A percentile compares a stretch with the other conserved stretches of the same genome.
Conservation (phyloP, 2,113 vertebrate species). For the Corythornis cristatus region DNA sequence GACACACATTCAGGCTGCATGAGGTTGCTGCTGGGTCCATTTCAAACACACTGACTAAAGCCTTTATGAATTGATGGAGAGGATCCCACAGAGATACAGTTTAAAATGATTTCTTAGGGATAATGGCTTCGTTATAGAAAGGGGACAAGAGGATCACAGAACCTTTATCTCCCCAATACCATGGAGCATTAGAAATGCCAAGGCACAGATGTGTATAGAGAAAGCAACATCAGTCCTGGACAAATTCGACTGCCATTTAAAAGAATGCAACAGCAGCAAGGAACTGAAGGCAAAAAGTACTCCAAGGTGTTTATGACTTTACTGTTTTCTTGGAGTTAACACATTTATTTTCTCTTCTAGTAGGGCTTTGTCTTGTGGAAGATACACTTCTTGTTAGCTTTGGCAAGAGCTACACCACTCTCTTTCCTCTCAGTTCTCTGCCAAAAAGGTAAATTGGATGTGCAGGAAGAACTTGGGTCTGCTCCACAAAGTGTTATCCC, state of each 20-base stretch:
- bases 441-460: conserved; percentile 40
- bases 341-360: background rate
- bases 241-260: background rate
- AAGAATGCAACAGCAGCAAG: background rate
- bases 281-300: background rate
- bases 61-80: background rate
- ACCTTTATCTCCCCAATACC: background rate
- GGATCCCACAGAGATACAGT: background rate
- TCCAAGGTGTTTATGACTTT: background rate
- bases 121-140: background rate
- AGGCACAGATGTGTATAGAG: background rate
- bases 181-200: background rate
- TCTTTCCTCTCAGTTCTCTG: background rate
- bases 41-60: background rate
- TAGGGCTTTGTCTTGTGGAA: background rate
- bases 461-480: background rate
- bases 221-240: background rate
- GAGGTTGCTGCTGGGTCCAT: background rate
- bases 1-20: background rate
- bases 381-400: background rate
- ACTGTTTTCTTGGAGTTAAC: background rate
- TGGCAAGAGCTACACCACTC: conserved; percentile 11
- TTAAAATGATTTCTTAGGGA: background rate
- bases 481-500: conserved; percentile 2
- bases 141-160: background rate